phyloP scores from a whole-genome alignment of 2,888 invertebrate species.

The Melieria picta region DNA sequence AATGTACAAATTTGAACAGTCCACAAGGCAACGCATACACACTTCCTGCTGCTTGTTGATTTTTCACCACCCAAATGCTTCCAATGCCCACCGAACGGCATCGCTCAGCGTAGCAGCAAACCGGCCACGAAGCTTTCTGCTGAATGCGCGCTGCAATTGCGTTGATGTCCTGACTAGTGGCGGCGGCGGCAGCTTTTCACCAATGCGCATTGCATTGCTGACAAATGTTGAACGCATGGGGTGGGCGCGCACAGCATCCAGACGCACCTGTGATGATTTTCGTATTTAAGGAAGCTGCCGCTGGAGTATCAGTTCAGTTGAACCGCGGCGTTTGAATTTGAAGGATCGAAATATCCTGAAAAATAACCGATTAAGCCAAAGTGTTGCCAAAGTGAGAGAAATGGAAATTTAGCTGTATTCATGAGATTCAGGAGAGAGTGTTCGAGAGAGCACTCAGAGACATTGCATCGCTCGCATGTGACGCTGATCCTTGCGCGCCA shows the following conservation, averaged over 20 bases:
- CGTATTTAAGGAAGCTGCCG: conserved; percentile 64
- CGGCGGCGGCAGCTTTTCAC: background rate
- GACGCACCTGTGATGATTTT: conserved; percentile 45
- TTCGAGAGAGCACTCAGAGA: no score
- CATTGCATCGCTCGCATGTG: no score
- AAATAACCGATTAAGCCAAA: background rate
- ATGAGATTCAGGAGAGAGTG: no score
- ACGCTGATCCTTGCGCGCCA: no score
- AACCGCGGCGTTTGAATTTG: conserved; percentile 59
- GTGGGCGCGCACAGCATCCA: conserved; percentile 11
- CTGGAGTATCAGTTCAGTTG: conserved; percentile 58
- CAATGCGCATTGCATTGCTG: background rate
- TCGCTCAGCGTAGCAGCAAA: background rate
- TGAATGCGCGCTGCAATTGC: background rate
- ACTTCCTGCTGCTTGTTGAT: no score
- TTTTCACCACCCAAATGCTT: background rate
- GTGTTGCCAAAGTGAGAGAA: conserved; percentile 2
- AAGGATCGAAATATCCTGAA: conserved; percentile 39
- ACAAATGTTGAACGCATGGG: background rate
- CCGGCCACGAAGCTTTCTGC: background rate
- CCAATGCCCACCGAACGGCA: conserved; percentile 2
- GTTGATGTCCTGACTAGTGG: background rate
- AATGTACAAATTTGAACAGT: no score
- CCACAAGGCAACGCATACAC: no score
- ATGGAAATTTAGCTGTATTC: background rate